Evolutionary conservation across 2,113 vertebrate genomes (phyloP), one percentile per base, ranked within the genome.

Genomic region (Empidonax traillii): DNA sequence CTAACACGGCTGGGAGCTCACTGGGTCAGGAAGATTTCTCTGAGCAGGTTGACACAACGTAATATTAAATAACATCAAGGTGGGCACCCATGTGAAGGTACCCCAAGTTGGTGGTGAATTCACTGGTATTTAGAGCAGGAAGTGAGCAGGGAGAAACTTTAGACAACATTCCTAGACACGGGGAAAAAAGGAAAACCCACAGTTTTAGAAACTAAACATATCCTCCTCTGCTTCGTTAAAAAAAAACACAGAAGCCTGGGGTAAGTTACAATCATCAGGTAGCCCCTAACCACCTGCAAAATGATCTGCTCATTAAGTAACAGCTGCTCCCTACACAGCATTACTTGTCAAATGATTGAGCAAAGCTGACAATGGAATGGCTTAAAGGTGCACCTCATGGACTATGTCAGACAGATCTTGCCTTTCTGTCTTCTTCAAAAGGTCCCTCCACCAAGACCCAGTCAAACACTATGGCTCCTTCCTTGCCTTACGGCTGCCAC

Each of bases 281-380:
- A 23, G 46, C 18, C 25, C 58, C 41, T 43, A 33, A 35, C 12
- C 28, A 59, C 47, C 75, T 23, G 16, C 0, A 0, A 66, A 89
- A 77, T 9, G 0, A 62, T 28, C 35, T 69, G 69, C 27, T 74
- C 25, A 10, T 12, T 43, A 86, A 80, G 0, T 20, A 93, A 35
- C 31, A 63, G 28, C 19, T 1, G 0, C 12, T 6, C 27, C 49
- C 31, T 35, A 37, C 0, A 1, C 14, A 86, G 83, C 27, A 52
- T 9, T 68, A 59, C 24, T 56, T 73, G 49, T 44, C 15, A 67
- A 51, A 43, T 12, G 21, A 80, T 5, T 24, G 25, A 86, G 51
- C 14, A 84, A 72, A 81, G 74, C 56, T 33, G 30, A 39, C 43
- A 73, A 11, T 1, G 14, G 18, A 39, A 23, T 16, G 27, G 18